Percentiles rank a stretch among this genome's conserved stretches.
Evolutionary conservation across 2,113 vertebrate species (phyloP).

Genomic region (Gnathonemus echidnorhynchus): DNA sequence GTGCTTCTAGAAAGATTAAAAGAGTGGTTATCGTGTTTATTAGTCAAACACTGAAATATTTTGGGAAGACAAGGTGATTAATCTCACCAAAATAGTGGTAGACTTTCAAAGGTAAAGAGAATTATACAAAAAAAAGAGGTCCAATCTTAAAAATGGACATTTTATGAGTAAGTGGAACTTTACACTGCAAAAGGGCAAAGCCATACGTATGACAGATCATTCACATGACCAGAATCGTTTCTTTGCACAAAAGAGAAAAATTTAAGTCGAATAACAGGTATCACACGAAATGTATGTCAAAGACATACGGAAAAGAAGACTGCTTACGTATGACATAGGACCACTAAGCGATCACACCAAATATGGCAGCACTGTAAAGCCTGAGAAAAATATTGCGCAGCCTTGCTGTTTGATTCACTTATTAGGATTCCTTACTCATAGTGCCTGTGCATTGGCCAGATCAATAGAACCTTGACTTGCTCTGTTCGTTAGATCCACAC

Average conservation of each 20-base stretch:
- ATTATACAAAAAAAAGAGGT: not conserved
- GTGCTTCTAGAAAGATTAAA: not conserved
- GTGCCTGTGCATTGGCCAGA: not conserved
- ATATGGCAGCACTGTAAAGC: not conserved
- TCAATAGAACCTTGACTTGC: slow-evolving; percentile 1
- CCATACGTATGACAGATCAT: not conserved
- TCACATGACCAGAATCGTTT: not conserved
- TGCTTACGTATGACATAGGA: not conserved
- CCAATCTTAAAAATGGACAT: not conserved
- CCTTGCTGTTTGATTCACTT: not conserved
- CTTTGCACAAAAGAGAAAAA: not conserved
- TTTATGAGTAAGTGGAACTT: not conserved
- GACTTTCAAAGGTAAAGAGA: not conserved
- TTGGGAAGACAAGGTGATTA: not conserved
- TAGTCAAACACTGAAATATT: not conserved
- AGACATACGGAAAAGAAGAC: not conserved
- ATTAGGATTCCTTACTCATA: slow-evolving; percentile 4
- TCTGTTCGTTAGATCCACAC: slow-evolving; percentile 78
- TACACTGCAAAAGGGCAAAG: not conserved
- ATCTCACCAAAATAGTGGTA: not conserved
- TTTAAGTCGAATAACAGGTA: not conserved
- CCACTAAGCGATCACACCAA: not conserved
- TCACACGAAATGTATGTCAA: not conserved
- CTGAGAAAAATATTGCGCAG: not conserved
- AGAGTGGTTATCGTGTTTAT: no score